Evolutionary conservation across 35 echinoderm and acorn worm species (phyloP).

Genomic region (Ophioderma brevispina): DNA sequence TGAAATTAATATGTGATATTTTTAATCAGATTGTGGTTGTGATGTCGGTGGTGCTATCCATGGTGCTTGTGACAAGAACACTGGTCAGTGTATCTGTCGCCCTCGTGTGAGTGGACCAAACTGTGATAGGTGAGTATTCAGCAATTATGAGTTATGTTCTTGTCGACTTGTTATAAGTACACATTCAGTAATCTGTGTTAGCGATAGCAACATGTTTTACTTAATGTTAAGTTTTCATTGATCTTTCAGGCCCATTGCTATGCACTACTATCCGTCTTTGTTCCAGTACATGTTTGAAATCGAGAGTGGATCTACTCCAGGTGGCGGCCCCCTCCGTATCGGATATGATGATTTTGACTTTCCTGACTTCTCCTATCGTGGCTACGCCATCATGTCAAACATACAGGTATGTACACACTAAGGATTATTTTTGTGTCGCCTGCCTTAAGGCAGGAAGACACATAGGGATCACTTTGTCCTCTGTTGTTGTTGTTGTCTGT

Average conservation of each 20-base stretch:
- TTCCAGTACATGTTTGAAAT: slow-evolving; percentile 93
- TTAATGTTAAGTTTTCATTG: not conserved
- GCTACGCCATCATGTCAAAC: slow-evolving; percentile 92
- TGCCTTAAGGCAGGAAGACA: too few species aligned
- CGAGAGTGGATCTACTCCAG: slow-evolving; percentile 71
- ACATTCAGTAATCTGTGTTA: too few species aligned
- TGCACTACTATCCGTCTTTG: slow-evolving; percentile 83
- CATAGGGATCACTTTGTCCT: too few species aligned
- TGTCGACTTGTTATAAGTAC: too few species aligned
- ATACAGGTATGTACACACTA: slow-evolving; percentile 92
- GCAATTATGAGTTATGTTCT: too few species aligned
- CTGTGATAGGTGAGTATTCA: too few species aligned
- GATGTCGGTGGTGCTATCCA: slow-evolving; percentile 90
- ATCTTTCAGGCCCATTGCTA: slow-evolving; percentile 68
- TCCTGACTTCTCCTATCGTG: slow-evolving; percentile 90
- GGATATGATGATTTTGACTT: slow-evolving; percentile 70
- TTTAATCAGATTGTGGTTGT: slow-evolving; percentile 90
- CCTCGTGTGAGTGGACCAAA: slow-evolving; percentile 80
- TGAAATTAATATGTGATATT: not conserved
- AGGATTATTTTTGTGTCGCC: too few species aligned
- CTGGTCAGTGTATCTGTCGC: slow-evolving; percentile 86
- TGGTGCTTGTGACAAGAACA: slow-evolving; percentile 73
- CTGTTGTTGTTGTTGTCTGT: too few species aligned
- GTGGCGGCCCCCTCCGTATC: slow-evolving; percentile 56
- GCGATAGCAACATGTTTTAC: too few species aligned